phyloP scores from a whole-genome alignment of 35 echinoderm and acorn worm genomes.

The Nesometra sesokonis region DNA sequence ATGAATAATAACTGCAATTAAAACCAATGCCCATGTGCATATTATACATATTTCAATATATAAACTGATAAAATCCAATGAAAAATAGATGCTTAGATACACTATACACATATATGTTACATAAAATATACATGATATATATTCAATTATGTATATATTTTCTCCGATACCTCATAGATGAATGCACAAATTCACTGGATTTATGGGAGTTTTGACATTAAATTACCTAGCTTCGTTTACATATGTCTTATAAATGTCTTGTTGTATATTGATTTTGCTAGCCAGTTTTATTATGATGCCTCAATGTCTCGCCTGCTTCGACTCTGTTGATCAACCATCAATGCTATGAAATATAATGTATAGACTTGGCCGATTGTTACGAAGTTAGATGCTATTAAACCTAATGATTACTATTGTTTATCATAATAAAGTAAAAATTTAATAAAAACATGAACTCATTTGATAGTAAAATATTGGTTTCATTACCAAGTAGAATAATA shows the following conservation, averaged over 20 bases:
- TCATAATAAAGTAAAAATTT: too few relatives aligned
- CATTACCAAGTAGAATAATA: too few relatives aligned
- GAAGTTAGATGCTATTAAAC: neutral
- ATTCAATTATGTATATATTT: too few relatives aligned
- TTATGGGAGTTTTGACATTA: neutral
- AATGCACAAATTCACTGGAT: neutral
- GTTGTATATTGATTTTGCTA: neutral
- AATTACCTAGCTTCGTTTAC: neutral
- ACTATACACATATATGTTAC: too few relatives aligned
- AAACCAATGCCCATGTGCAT: too few relatives aligned
- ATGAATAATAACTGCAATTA: too few relatives aligned
- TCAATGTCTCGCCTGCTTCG: neutral
- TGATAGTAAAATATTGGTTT: too few relatives aligned
- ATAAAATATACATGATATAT: too few relatives aligned
- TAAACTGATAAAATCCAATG: too few relatives aligned
- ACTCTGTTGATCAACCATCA: neutral
- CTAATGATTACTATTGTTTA: neutral
- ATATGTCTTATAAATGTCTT: neutral
- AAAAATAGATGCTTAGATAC: too few relatives aligned
- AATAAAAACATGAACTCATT: too few relatives aligned
- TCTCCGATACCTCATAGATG: neutral
- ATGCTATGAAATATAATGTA: neutral
- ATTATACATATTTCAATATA: too few relatives aligned
- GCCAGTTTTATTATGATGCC: neutral
- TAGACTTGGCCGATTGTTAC: neutral